phyloP scores from a whole-genome alignment of 2,113 vertebrate species.

The Gopherus evgoodei region DNA sequence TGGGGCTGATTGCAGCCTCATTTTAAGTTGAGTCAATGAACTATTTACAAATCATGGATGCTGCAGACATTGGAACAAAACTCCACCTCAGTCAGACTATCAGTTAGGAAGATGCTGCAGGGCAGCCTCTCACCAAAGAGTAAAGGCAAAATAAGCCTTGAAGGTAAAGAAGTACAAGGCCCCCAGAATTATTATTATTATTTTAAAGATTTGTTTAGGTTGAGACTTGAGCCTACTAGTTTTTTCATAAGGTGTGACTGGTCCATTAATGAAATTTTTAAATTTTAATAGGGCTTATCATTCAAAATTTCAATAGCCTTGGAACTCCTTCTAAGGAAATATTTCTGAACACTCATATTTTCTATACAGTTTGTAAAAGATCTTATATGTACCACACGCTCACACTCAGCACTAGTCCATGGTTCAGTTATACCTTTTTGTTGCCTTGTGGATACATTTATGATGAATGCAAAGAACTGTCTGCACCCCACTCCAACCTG shows the following conservation, averaged over 20 bases:
- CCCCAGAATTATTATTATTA: fast-evolving
- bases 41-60: background rate
- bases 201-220: background rate
- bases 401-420: background rate
- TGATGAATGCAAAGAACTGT: background rate
- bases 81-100: background rate
- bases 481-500: too few species aligned
- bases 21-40: background rate
- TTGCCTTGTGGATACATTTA: fast-evolving
- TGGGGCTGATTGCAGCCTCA: fast-evolving
- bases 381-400: background rate
- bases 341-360: background rate
- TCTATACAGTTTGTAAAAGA: background rate
- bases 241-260: background rate
- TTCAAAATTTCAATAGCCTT: background rate
- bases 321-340: background rate
- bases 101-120: background rate
- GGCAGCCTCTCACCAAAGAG: background rate
- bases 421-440: background rate
- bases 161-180: background rate
- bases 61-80: background rate
- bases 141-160: background rate
- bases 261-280: background rate
- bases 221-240: background rate
- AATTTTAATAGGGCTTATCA: background rate